Base-by-base conservation (phyloP, 2,797 vertebrate species). In the Pantherophis alleghaniensis region DNA sequence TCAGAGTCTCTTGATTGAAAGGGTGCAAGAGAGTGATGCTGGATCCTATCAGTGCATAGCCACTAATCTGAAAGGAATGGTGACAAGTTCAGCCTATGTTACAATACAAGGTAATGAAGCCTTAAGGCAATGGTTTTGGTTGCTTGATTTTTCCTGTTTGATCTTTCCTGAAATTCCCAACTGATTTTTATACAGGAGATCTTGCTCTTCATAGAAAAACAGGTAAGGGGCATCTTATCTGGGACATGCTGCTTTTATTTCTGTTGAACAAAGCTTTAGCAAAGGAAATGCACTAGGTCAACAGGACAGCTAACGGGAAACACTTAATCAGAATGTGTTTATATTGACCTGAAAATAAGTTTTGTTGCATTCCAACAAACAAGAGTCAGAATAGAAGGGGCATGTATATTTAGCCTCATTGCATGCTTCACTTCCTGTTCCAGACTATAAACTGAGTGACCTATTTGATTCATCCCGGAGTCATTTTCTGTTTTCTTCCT, bases 11-110 rank as follows among this genome's bases (percentile, higher is more conserved):
- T 98, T 99, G 97, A 99, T 99, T 94, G 98, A 99, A 96, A 98
- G 99, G 95, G 98, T 99, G 92, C 98, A 98, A 88, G 97, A 97
- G 94, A 98, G 99, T 94, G 99, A 99, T 92, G 98, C 99, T 97
- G 99, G 99, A 53, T 96, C 98, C 93, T 99, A 99, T 95, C 98
- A 97, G 12, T 99, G 99, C 95, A 97, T 97, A 96, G 99, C 98
- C 91, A 98, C 98, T 97, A 99, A 99, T 97, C 96, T 98, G 94
- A 98, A 98, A 96, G 99, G 99, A 5, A 98, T 98, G 0, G 98
- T 97, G 87, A 98, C 98, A 93, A 99, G 98, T 79, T 98, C 98
- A 0, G 99, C 99, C 0, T 98, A 98, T 93, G 97, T 99, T 97
- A 98, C 98, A 0, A 99, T 99, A 94, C 98, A 98, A 96, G 98